Evolutionary conservation across 2,113 vertebrate genomes (phyloP).

Genomic region (Malaclemys terrapin): DNA sequence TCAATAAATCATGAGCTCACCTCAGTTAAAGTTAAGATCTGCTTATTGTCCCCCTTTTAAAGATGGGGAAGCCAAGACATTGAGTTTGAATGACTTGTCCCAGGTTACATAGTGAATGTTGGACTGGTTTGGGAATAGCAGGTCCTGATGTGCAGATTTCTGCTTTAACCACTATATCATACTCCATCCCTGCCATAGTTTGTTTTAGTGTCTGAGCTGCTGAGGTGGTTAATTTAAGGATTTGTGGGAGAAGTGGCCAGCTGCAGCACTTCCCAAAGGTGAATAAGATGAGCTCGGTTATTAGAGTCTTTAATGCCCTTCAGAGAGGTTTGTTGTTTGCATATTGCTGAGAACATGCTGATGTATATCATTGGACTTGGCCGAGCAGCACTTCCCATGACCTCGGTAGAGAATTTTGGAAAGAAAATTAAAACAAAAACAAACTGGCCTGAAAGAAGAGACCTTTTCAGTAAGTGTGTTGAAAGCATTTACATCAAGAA

Average conservation of each 20-base stretch:
- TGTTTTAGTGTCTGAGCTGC: background rate
- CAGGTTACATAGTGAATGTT: background rate
- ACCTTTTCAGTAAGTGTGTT: conserved; percentile 21
- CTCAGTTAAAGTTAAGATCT: background rate
- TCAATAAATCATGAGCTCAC: background rate
- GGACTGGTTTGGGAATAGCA: background rate
- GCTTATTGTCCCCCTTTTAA: background rate
- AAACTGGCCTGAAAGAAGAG: conserved; percentile 50
- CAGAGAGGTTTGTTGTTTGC: background rate
- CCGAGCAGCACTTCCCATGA: conserved; percentile 69
- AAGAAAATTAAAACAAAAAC: conserved; percentile 47
- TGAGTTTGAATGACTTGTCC: background rate
- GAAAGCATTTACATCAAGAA: conserved; percentile 65
- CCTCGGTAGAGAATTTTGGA: conserved; percentile 60
- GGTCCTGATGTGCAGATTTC: background rate
- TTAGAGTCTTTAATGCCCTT: conserved; percentile 3
- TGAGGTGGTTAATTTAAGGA: background rate
- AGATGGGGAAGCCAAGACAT: background rate
- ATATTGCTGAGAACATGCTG: conserved; percentile 53
- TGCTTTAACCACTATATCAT: background rate
- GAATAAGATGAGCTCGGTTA: background rate
- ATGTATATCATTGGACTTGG: conserved; percentile 60
- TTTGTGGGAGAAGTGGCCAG: background rate
- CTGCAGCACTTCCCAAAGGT: background rate
- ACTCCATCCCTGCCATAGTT: background rate